These are phyloP conservation scores for Papilio gigon DNA, from an alignment of 2,888 invertebrate genomes.

Conservation along the genomic window DNA sequence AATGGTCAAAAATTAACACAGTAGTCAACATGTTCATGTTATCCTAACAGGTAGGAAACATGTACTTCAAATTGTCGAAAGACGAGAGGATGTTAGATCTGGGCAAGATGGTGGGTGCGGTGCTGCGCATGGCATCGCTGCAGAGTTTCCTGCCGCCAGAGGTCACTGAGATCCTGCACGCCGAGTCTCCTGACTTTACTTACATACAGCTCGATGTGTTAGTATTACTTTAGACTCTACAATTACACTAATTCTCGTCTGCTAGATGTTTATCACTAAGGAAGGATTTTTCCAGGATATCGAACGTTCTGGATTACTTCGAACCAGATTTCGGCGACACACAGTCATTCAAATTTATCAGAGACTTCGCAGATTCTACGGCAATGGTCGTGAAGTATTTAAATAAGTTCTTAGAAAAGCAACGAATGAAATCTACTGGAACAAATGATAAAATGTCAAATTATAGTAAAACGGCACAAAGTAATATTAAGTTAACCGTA, in stretches of 20 bases:
- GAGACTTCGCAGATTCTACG: constrained; percentile 59
- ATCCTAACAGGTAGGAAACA: constrained; percentile 65
- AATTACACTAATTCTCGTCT: not conserved
- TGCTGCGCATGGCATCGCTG: constrained; percentile 68
- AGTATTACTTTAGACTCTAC: constrained; percentile 48
- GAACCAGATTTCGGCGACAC: constrained; percentile 71
- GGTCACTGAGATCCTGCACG: constrained; percentile 57
- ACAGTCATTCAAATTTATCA: constrained; percentile 60
- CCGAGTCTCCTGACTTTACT: constrained; percentile 62
- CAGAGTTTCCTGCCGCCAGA: constrained; percentile 77
- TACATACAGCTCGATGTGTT: constrained; percentile 70
- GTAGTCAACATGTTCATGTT: not conserved
- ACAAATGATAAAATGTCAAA: constrained; percentile 42
- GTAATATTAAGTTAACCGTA: constrained; percentile 40
- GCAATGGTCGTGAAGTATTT: constrained; percentile 62
- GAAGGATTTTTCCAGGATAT: constrained; percentile 60
- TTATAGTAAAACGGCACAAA: constrained; percentile 45
- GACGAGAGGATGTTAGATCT: constrained; percentile 72
- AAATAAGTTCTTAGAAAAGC: constrained; percentile 57
- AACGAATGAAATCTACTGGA: constrained; percentile 45
- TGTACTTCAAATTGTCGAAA: constrained; percentile 76
- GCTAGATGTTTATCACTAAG: not conserved
- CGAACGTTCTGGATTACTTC: constrained; percentile 66
- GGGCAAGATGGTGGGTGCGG: constrained; percentile 69
- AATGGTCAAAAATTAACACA: not conserved